Conservation (phyloP, 2,113 vertebrate species). For the Motacilla tschutschensis region DNA sequence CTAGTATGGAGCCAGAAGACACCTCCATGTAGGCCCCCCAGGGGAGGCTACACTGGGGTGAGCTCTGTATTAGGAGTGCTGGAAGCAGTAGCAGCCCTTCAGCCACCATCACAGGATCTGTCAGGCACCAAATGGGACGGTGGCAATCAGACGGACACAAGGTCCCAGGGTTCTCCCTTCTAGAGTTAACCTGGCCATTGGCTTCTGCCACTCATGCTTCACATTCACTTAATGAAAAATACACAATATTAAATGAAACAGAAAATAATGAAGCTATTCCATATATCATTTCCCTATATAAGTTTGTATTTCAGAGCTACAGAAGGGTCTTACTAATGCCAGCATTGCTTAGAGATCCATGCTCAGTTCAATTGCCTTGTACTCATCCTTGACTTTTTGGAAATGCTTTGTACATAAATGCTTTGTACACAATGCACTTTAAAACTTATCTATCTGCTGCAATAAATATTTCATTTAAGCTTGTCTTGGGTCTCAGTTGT, state of each 20-base stretch:
- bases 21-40: neutral
- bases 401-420: neutral
- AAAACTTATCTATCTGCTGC: neutral
- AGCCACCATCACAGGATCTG: neutral
- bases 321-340: neutral
- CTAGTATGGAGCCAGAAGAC: neutral
- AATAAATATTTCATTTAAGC: neutral
- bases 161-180: neutral
- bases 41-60: rapidly evolving
- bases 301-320: neutral
- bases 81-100: neutral
- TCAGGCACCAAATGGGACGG: neutral
- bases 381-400: neutral
- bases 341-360: neutral
- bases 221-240: neutral
- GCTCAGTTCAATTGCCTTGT: neutral
- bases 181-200: neutral
- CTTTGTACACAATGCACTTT: neutral
- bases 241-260: neutral
- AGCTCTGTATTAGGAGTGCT: neutral
- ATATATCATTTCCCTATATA: neutral
- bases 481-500: neutral
- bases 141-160: neutral
- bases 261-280: neutral
- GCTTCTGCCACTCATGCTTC: neutral